Evolutionary conservation across 2,113 vertebrate genomes (phyloP).

Genomic region (Laticauda colubrina): DNA sequence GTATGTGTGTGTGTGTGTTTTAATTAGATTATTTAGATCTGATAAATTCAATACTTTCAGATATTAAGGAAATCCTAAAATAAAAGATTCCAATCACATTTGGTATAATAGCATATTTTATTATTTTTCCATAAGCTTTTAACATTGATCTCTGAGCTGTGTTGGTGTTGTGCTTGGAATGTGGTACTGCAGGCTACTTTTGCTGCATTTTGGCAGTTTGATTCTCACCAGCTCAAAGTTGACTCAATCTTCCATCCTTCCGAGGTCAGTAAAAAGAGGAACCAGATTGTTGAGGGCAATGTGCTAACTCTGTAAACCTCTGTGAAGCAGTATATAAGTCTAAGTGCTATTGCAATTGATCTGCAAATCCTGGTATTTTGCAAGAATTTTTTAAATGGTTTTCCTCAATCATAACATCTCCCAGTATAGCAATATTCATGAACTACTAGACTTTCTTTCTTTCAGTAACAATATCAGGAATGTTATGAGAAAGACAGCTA

Average conservation of each 20-base stretch:
- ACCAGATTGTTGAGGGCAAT: too few species aligned
- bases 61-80: background rate
- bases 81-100: background rate
- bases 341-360: too few species aligned
- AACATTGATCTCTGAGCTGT: background rate
- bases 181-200: too few species aligned
- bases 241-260: too few species aligned
- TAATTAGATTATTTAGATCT: background rate
- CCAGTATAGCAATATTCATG: background rate
- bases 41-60: background rate
- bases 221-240: too few species aligned
- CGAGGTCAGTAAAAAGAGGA: too few species aligned
- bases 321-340: too few species aligned
- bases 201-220: too few species aligned
- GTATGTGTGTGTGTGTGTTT: background rate
- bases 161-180: too few species aligned
- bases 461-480: background rate
- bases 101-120: background rate
- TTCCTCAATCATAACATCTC: background rate
- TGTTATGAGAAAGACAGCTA: background rate
- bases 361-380: background rate
- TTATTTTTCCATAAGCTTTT: background rate
- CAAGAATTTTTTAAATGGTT: background rate
- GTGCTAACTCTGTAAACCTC: too few species aligned
- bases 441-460: background rate